Conservation (phyloP, 2,113 vertebrate genomes). For the Microcebus jonahi region DNA sequence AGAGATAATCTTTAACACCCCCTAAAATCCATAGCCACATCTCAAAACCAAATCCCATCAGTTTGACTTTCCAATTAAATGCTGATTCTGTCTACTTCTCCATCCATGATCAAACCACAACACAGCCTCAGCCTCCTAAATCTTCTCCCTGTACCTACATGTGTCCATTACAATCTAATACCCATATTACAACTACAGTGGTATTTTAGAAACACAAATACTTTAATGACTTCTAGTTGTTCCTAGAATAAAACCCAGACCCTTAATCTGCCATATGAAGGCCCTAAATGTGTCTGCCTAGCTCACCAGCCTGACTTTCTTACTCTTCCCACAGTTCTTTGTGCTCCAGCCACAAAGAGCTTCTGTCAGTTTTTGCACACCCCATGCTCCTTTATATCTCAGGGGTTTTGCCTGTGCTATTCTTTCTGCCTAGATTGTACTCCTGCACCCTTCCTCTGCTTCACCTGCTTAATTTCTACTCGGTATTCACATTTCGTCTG, state of each 20-base stretch:
- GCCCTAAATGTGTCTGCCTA: not conserved
- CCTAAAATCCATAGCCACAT: not conserved
- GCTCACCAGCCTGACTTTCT: not conserved
- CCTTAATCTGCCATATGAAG: not conserved
- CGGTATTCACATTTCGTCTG: not conserved
- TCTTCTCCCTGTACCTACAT: not conserved
- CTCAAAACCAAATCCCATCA: not conserved
- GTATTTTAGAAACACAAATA: not conserved
- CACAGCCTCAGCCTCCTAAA: not conserved
- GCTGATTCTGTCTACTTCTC: not conserved
- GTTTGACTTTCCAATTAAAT: not conserved
- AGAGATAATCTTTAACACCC: not conserved
- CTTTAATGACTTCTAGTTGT: not conserved
- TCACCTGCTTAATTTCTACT: not conserved
- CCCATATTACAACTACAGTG: not conserved
- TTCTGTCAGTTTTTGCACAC: not conserved
- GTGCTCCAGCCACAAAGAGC: not conserved
- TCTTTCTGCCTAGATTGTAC: not conserved
- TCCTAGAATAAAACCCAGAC: not conserved
- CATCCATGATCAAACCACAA: not conserved
- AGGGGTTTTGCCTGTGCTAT: not conserved
- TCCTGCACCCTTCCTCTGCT: not conserved
- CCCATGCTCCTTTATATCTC: not conserved
- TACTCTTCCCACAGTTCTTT: not conserved
- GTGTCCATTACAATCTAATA: not conserved